phyloP scores from a whole-genome alignment of 1,140 invertebrate genomes.

The Chionoecetes opilio region DNA sequence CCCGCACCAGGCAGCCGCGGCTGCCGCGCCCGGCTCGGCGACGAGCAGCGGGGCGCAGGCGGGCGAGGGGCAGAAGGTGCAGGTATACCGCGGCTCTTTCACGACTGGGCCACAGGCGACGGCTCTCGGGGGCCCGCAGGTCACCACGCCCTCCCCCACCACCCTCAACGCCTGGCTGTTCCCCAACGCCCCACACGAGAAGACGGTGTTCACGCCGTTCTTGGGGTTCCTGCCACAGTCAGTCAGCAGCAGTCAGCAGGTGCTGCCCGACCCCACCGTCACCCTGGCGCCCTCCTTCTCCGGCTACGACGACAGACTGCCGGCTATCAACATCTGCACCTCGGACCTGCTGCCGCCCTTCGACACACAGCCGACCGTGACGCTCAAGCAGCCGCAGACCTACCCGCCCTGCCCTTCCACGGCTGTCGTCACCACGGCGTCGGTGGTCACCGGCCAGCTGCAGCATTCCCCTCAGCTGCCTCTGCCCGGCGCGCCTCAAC shows the following conservation, averaged over 20 bases:
- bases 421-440: constrained; percentile 78
- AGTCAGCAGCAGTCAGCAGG: constrained; percentile 73
- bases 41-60: constrained; percentile 5
- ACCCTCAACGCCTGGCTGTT: constrained; percentile 81
- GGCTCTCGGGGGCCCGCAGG: constrained; percentile 75
- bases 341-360: constrained; percentile 78
- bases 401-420: constrained; percentile 81
- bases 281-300: constrained; percentile 54
- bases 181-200: constrained; percentile 84
- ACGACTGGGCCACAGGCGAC: constrained; percentile 72
- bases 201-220: constrained; percentile 87
- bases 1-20: constrained; percentile 62
- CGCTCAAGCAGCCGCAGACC: constrained; percentile 83
- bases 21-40: constrained; percentile 73
- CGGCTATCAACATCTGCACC: constrained; percentile 74
- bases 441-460: constrained; percentile 81
- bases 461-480: constrained; percentile 80
- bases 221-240: constrained; percentile 83
- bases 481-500: constrained; percentile 77
- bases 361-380: constrained; percentile 63
- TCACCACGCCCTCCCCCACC: constrained; percentile 80
- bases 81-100: constrained; percentile 78
- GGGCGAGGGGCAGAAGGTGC: constrained; percentile 68
- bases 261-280: constrained; percentile 71
- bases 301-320: constrained; percentile 78